phyloP scores from a whole-genome alignment of 23 tunicate species.

The Aplidium turbinatum region DNA sequence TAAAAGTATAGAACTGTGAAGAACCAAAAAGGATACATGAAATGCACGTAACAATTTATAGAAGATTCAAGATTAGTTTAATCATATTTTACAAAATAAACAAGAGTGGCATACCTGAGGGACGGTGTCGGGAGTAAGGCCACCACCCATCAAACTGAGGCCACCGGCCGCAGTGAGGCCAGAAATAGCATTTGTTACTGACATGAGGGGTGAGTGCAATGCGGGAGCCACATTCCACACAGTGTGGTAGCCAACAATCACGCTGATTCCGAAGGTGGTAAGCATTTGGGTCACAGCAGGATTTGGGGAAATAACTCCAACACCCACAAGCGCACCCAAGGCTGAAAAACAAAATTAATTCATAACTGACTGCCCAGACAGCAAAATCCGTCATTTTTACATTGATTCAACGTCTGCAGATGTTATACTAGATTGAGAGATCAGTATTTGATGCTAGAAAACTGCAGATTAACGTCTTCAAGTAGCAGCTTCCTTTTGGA shows the following conservation, averaged over 20 bases:
- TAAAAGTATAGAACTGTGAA: too few relatives aligned
- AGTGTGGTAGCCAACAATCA: slow-evolving; percentile 97
- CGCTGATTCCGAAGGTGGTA: slow-evolving; percentile 88
- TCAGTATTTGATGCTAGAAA: too few relatives aligned
- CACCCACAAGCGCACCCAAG: slow-evolving; percentile 67
- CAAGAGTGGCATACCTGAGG: slow-evolving; percentile 61
- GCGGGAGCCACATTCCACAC: slow-evolving; percentile 98
- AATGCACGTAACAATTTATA: too few relatives aligned
- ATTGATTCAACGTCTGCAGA: too few relatives aligned
- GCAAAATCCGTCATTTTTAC: too few relatives aligned
- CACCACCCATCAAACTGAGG: slow-evolving; percentile 83
- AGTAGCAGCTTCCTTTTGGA: too few relatives aligned
- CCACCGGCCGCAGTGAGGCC: slow-evolving; percentile 97
- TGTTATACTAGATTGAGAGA: background rate
- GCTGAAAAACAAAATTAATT: slow-evolving; percentile 28
- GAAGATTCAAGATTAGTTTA: too few relatives aligned
- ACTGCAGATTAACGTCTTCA: too few relatives aligned
- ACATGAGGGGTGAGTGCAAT: slow-evolving; percentile 92
- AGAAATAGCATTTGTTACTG: slow-evolving; percentile 94
- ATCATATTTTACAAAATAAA: background rate
- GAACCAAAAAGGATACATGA: too few relatives aligned
- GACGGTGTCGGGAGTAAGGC: slow-evolving; percentile 36
- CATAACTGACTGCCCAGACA: too few relatives aligned
- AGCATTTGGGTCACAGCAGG: slow-evolving; percentile 87
- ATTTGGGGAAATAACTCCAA: slow-evolving; percentile 78